phyloP scores from a whole-genome alignment of 2,797 vertebrate genomes.

The Coccyzus lansbergi region DNA sequence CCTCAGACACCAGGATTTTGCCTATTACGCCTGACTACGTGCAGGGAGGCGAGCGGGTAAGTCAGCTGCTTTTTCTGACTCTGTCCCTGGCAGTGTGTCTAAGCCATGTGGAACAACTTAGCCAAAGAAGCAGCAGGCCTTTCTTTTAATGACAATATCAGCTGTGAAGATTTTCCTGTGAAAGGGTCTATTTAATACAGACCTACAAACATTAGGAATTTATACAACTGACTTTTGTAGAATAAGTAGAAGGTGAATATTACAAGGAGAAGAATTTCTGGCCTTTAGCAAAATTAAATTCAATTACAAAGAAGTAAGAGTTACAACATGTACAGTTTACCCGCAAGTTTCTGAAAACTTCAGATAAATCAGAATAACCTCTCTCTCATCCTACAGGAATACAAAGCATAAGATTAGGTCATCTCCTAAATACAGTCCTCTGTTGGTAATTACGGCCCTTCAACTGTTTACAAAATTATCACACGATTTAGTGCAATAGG shows the following conservation, averaged over 20 bases:
- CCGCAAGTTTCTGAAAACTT: background rate
- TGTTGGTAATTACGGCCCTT: background rate
- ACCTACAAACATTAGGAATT: background rate
- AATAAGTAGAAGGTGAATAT: background rate
- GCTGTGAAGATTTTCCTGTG: background rate
- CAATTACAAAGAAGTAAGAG: background rate
- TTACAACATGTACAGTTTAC: background rate
- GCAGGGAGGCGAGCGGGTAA: background rate
- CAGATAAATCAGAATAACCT: background rate
- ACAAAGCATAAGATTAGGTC: background rate
- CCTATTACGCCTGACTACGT: fast-evolving
- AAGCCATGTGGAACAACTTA: background rate
- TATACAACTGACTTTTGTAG: background rate
- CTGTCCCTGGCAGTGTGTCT: fast-evolving
- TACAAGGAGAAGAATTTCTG: background rate
- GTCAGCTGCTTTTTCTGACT: background rate
- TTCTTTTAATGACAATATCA: background rate
- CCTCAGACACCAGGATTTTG: background rate
- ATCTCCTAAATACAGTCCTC: background rate
- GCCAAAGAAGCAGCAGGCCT: background rate
- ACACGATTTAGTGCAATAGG: background rate
- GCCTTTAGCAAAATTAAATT: background rate
- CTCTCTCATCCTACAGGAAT: background rate
- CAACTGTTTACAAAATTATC: background rate
- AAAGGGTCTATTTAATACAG: background rate